A percentile compares a stretch with the other conserved stretches of the same genome.
Conservation (phyloP, 2,888 invertebrate species). For the Glaucopsyche alexis region DNA sequence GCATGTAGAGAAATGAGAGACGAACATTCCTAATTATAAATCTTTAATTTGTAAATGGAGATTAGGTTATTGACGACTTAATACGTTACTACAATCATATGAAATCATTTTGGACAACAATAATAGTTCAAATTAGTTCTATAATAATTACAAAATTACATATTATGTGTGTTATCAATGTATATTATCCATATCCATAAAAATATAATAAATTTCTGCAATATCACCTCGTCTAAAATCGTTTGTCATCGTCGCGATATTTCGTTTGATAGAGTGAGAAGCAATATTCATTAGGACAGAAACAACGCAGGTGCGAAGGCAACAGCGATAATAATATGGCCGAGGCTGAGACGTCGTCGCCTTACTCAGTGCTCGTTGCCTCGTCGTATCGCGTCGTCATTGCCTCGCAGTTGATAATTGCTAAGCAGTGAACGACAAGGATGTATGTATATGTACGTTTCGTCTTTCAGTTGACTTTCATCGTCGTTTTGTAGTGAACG, state of each 20-base stretch:
- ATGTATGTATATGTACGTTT: constrained; percentile 78
- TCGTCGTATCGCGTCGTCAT: constrained; percentile 50
- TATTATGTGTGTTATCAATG: constrained; percentile 32
- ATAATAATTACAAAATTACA: not conserved
- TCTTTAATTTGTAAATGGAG: not conserved
- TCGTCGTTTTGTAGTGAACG: constrained; percentile 78
- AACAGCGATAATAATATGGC: constrained; percentile 56
- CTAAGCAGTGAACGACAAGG: constrained; percentile 72
- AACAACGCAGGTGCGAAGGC: constrained; percentile 64
- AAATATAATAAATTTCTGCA: constrained; percentile 20
- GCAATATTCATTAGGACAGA: constrained; percentile 54
- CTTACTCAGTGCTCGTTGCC: constrained; percentile 49
- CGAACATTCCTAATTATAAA: not conserved
- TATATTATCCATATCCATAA: constrained; percentile 29
- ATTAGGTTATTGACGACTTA: not conserved
- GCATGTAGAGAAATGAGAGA: constrained; percentile 33
- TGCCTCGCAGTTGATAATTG: constrained; percentile 65
- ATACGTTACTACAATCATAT: not conserved
- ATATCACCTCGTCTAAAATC: constrained; percentile 59
- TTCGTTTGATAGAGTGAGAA: constrained; percentile 67
- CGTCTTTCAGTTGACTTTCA: constrained; percentile 81
- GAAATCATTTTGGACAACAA: not conserved
- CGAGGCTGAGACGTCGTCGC: constrained; percentile 49
- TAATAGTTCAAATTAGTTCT: not conserved
- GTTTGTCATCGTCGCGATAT: constrained; percentile 58